These are phyloP conservation scores for Zaprionus ghesquierei DNA, from an alignment of 1,140 invertebrate species.

Conservation along the genomic window DNA sequence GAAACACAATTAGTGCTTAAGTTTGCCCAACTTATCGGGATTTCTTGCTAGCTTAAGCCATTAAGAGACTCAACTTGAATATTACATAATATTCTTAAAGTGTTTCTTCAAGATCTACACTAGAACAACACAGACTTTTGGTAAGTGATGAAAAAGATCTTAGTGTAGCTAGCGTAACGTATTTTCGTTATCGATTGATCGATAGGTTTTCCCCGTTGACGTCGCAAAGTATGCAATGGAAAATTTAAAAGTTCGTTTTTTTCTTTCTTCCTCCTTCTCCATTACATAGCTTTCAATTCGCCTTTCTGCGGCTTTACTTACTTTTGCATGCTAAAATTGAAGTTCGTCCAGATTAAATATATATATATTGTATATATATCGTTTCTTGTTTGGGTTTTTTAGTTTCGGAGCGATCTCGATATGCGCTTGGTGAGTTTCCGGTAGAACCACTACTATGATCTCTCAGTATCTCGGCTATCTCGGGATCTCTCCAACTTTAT, in stretches of 20 bases:
- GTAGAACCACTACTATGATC: background rate
- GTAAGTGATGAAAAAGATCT: too few species aligned
- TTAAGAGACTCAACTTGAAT: too few species aligned
- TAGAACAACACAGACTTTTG: too few species aligned
- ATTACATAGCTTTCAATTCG: too few species aligned
- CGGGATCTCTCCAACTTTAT: constrained; percentile 51
- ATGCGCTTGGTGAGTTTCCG: background rate
- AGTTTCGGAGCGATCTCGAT: background rate
- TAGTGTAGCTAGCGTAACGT: background rate
- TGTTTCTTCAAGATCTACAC: too few species aligned
- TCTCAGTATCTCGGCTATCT: background rate
- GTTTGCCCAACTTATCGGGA: background rate
- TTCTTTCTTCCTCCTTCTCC: too few species aligned
- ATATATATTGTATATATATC: background rate
- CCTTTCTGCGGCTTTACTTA: constrained; percentile 27
- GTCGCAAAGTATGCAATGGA: constrained; percentile 11
- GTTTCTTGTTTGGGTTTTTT: background rate
- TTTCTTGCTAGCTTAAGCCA: background rate
- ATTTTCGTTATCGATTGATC: background rate
- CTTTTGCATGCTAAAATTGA: constrained; percentile 48
- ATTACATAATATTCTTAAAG: too few species aligned
- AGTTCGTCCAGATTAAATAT: background rate
- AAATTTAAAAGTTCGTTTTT: background rate
- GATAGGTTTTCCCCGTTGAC: background rate
- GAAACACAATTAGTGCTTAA: background rate